Base-by-base conservation (phyloP, 2,888 invertebrate genomes). In the Drosophila glabriapex region DNA sequence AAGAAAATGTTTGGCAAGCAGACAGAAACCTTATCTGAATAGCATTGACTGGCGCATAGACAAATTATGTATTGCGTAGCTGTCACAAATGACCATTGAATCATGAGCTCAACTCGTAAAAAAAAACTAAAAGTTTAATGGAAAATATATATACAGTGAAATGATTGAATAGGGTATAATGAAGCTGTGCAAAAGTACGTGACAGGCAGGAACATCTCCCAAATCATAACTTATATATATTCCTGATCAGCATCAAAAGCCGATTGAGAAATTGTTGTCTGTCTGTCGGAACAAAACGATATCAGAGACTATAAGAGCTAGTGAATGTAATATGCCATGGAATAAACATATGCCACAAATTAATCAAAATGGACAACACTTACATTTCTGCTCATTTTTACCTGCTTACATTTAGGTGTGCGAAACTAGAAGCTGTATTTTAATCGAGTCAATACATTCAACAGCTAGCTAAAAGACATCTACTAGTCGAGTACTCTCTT, bases 61-160 rank as follows among this genome's bases (percentile, higher is more conserved):
- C 84, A 85, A 89, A 90, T 85, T 90, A 87, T 76, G 78, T 76
- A 74, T 83, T 73, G 73, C 65, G n/a, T 68, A 68, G 52, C 82
- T 82, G 85, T 88, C 85, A 82, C 71, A 69, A 72, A 54, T 72
- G 55, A 25, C 70, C 63, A 65, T 73, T 63, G 68, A 66, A 88
- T 80, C 90, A 72, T 63, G 85, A 63, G 72, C 70, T 90, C 86
- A 73, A 76, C 52, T 63, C 56, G 25, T 7, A 46, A 46, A 16
- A 16, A 46, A 25, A 46, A 46, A 25, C 7, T 0, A 4, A 16
- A 16, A 35, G 5, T 16, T 35, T 5, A 35, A 35, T 35, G 14
- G 35, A 35, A 35, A 16, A 16, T 35, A 5, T 16, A 5, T 16
- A 35, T 35, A 5, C 16, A 16, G 46, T 16, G 25, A 46, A 25